These are phyloP conservation scores for Drosophila silvestris DNA, from an alignment of 2,888 invertebrate species.

Conservation along the genomic window DNA sequence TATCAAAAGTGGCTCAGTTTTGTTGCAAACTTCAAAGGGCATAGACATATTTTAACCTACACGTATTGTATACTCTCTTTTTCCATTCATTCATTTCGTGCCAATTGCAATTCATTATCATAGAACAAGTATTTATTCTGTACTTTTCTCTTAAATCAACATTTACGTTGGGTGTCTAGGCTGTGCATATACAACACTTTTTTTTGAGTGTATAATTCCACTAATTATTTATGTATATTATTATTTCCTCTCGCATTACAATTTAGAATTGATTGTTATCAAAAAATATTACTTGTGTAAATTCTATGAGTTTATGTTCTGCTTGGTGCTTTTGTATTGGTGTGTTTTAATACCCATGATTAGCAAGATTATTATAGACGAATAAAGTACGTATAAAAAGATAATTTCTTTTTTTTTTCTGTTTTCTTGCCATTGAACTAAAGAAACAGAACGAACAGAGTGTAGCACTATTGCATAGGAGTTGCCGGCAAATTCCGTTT, in stretches of 20 bases:
- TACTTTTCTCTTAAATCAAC: constrained; percentile 72
- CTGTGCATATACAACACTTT: constrained; percentile 37
- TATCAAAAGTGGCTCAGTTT: constrained; percentile 72
- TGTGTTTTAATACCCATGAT: constrained; percentile 44
- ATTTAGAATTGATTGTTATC: constrained; percentile 68
- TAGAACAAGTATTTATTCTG: constrained; percentile 51
- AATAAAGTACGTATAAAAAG: constrained; percentile 76
- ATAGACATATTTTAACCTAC: constrained; percentile 64
- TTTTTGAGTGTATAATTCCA: constrained; percentile 61
- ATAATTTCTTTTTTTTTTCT: constrained; percentile 43
- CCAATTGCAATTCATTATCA: constrained; percentile 37
- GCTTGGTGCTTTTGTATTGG: constrained; percentile 38
- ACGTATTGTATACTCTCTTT: constrained; percentile 58
- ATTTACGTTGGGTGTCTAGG: constrained; percentile 47
- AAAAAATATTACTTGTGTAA: constrained; percentile 75
- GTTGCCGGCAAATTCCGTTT: constrained; percentile 25
- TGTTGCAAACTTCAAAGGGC: constrained; percentile 42
- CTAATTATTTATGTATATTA: constrained; percentile 45
- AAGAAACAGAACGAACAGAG: constrained; percentile 48
- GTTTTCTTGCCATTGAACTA: constrained; percentile 24
- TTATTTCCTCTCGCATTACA: constrained; percentile 45
- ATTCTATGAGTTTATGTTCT: constrained; percentile 70
- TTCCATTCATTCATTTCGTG: constrained; percentile 43
- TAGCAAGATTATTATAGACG: constrained; percentile 50
- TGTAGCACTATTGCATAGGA: constrained; percentile 45